Evolutionary conservation across 2,888 invertebrate genomes (phyloP), one percentile per base, ranked within the genome.

Genomic region (Brenthis ino): DNA sequence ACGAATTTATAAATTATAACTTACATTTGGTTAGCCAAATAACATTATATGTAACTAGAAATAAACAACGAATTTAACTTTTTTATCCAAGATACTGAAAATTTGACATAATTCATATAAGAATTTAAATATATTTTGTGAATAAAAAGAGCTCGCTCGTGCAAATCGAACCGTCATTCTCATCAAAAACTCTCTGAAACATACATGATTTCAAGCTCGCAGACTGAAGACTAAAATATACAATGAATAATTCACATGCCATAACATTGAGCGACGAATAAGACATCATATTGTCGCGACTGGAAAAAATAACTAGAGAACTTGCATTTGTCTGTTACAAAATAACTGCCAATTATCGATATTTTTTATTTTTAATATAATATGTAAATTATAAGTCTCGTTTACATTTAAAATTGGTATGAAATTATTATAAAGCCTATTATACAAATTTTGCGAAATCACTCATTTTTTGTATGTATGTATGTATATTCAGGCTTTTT

Each of bases 211-310:
- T 77, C 79, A 80, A 84, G 82, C 84, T 83, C 79, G 75, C 80
- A 83, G 64, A 67, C 71, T 71, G 73, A 80, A 83, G 85, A 86
- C 53, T 66, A 87, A 89, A 84, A 89, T 89, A 89, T 88, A 87
- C 87, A 81, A 89, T 89, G 89, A 89, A 89, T 89, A 86, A 89
- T 89, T 87, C 89, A 89, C 80, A 73, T 78, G 83, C 85, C 85
- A 63, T 67, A 67, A 80, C 79, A 77, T 81, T 78, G 86, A 84
- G 87, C 84, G 51, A 64, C 66, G 66, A 51, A 61, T 61, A 55
- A 63, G 56, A 63, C 56, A 67, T 63, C 50, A 67, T 61, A 67
- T 61, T 56, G 61, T 67, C 37, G 56, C 20, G 13, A 43, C 24
- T 51, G 55, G 24, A 56, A 56, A 63, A 48, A 64, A 48, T 64